Evolutionary conservation across 2,888 invertebrate genomes (phyloP).

Genomic region (Conomelus anceps): DNA sequence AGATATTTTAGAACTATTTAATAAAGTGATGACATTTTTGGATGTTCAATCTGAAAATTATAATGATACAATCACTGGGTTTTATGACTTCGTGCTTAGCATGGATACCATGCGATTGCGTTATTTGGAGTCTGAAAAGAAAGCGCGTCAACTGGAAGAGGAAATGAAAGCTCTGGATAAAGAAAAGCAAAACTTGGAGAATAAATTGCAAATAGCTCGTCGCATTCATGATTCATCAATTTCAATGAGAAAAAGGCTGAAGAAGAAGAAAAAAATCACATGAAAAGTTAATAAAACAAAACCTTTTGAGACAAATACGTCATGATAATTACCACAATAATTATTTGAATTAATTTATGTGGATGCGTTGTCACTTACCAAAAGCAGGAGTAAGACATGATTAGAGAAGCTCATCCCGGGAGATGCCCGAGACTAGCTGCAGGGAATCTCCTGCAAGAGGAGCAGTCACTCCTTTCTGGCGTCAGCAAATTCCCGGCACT

Average conservation of each 20-base stretch:
- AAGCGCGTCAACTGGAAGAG: not conserved
- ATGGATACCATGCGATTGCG: not conserved
- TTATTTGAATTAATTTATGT: not conserved
- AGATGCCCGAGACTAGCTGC: not conserved
- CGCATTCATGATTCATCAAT: slow-evolving; percentile 75
- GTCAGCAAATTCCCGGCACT: not conserved
- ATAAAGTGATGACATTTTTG: not conserved
- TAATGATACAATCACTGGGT: not conserved
- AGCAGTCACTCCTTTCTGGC: not conserved
- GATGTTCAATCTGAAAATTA: not conserved
- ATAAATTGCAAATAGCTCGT: slow-evolving; percentile 73
- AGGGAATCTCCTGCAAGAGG: not conserved
- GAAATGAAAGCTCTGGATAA: slow-evolving; percentile 41
- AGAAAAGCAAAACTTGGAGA: slow-evolving; percentile 67
- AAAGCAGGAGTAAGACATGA: not conserved
- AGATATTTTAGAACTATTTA: not conserved
- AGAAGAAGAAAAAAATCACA: slow-evolving; percentile 65
- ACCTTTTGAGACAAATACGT: too few species aligned
- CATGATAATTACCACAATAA: too few species aligned
- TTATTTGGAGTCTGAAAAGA: not conserved
- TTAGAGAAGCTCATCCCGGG: not conserved
- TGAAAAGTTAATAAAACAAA: too few species aligned
- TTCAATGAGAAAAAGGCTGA: slow-evolving; percentile 60
- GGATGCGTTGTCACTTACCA: not conserved
- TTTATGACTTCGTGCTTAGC: not conserved